Evolutionary conservation across 2,888 invertebrate species (phyloP).

Genomic region (Acanthosepion pharaonis): DNA sequence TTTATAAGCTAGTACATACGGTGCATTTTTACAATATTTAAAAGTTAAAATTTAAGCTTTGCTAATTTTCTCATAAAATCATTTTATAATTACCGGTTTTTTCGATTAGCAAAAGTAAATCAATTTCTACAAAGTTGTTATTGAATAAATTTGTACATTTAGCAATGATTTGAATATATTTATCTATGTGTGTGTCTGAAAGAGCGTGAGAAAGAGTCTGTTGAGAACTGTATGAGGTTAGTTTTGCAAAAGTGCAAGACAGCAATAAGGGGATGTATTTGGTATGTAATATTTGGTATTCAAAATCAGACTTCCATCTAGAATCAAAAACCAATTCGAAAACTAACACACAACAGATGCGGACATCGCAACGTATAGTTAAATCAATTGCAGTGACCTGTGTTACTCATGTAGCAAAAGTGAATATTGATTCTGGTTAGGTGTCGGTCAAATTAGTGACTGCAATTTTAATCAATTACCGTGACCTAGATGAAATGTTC

Average conservation of each 20-base stretch:
- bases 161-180: no score
- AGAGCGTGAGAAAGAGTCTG: not conserved
- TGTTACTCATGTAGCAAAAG: not conserved
- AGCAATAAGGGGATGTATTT: not conserved
- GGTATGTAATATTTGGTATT: not conserved
- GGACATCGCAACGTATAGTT: not conserved
- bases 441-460: not conserved
- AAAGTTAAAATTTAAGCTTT: no score
- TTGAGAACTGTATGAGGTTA: no score
- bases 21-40: no score
- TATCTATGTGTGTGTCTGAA: not conserved
- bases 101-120: no score
- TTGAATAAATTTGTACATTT: no score
- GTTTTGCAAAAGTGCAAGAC: no score
- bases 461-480: slow-evolving; percentile 17
- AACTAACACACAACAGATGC: not conserved
- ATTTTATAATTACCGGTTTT: no score
- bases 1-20: no score
- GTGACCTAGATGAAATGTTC: not conserved
- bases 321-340: not conserved
- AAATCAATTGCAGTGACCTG: not conserved
- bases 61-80: no score
- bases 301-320: no score
- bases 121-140: no score
- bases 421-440: not conserved